These are phyloP conservation scores for Drosophila fulvimacula DNA, from an alignment of 2,888 invertebrate species.

Conservation along the genomic window DNA sequence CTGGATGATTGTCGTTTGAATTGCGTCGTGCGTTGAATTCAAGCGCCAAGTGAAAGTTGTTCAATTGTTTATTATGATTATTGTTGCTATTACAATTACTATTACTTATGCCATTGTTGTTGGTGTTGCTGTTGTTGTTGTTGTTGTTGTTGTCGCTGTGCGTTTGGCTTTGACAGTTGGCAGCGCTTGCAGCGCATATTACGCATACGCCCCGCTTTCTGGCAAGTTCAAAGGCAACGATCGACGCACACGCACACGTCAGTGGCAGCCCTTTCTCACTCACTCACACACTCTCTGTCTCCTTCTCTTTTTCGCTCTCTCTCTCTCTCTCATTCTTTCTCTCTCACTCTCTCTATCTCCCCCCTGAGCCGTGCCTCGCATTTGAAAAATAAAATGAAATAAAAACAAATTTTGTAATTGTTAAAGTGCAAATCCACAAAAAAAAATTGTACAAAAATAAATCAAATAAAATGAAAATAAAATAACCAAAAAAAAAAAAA, in stretches of 20 bases:
- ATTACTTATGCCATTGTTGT: slow-evolving; percentile 50
- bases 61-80: slow-evolving; percentile 77
- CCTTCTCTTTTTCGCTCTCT: not conserved
- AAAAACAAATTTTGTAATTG: slow-evolving; percentile 46
- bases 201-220: slow-evolving; percentile 47
- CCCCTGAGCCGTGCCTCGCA: slow-evolving; percentile 27
- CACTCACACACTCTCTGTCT: not conserved
- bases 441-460: slow-evolving; percentile 28
- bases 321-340: not conserved
- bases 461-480: slow-evolving; percentile 32
- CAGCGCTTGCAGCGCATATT: slow-evolving; percentile 42
- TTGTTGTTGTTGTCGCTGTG: slow-evolving; percentile 12
- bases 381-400: slow-evolving; percentile 29
- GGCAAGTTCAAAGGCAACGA: slow-evolving; percentile 57
- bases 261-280: not conserved
- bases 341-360: not conserved
- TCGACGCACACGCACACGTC: not conserved
- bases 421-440: slow-evolving; percentile 44
- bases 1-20: slow-evolving; percentile 63
- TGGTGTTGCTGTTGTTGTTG: slow-evolving; percentile 1
- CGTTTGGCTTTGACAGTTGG: slow-evolving; percentile 24
- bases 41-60: slow-evolving; percentile 83
- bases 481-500: slow-evolving; percentile 21
- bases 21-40: slow-evolving; percentile 82
- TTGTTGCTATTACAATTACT: slow-evolving; percentile 62